phyloP scores from a whole-genome alignment of 2,113 vertebrate species.

The Sturnira hondurensis region DNA sequence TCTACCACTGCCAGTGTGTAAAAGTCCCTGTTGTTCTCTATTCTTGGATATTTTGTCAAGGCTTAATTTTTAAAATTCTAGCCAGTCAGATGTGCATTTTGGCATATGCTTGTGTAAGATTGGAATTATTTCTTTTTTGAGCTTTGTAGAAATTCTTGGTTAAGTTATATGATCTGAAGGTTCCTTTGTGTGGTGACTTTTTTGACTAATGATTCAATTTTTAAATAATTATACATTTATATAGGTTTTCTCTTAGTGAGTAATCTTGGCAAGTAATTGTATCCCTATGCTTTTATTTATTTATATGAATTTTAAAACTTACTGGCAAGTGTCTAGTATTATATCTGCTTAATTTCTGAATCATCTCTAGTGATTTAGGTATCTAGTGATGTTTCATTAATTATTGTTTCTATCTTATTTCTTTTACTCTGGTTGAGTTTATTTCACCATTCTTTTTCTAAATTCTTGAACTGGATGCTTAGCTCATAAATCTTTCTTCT shows the following conservation, averaged over 20 bases:
- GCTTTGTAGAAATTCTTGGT: background rate
- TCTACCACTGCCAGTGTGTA: background rate
- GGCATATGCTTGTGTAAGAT: background rate
- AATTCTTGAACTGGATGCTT: background rate
- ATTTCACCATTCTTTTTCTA: background rate
- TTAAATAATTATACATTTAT: background rate
- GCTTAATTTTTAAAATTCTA: background rate
- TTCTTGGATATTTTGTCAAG: background rate
- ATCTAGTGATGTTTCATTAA: background rate
- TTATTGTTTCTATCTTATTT: background rate
- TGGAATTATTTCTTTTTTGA: conserved; percentile 1
- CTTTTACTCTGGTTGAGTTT: background rate
- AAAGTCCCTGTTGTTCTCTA: background rate
- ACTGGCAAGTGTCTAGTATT: background rate
- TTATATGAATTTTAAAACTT: background rate
- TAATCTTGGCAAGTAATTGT: background rate
- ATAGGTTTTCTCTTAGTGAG: background rate
- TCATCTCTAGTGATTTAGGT: background rate
- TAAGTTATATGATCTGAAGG: background rate
- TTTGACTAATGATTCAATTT: background rate
- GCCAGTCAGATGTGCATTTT: background rate
- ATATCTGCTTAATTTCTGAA: background rate
- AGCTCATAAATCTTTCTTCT: background rate
- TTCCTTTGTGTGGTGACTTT: background rate
- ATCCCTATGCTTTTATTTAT: background rate